A percentile compares a stretch with the other conserved stretches of the same genome.
Evolutionary conservation across 2,113 vertebrate species (phyloP).

Genomic region (Mesoclemmys tuberculata): DNA sequence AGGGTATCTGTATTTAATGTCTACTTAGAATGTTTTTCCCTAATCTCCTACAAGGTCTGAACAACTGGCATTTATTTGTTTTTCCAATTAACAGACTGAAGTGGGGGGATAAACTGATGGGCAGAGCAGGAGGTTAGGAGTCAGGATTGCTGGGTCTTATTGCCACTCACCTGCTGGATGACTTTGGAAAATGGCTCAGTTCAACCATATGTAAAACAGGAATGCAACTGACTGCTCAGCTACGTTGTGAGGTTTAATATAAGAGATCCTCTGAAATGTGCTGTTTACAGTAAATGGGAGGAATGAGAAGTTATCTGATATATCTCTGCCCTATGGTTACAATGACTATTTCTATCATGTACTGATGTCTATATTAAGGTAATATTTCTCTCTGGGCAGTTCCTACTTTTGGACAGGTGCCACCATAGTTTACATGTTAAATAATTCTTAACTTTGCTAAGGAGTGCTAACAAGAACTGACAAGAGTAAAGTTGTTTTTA

Average conservation of each 20-base stretch:
- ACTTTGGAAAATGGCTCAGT: background rate
- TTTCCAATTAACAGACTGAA: too few species aligned
- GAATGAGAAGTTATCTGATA: background rate
- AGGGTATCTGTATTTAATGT: too few species aligned
- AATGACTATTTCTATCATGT: too few species aligned
- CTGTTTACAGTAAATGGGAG: background rate
- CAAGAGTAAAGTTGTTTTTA: background rate
- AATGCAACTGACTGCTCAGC: background rate
- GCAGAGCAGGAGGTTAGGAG: too few species aligned
- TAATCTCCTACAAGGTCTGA: too few species aligned
- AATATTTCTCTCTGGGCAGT: fast-evolving
- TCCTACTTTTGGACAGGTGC: background rate
- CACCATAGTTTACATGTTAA: background rate
- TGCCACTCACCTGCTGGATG: background rate
- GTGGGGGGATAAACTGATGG: too few species aligned
- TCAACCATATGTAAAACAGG: background rate
- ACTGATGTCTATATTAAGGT: background rate
- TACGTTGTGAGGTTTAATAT: background rate
- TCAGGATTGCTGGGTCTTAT: background rate
- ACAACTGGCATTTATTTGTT: too few species aligned
- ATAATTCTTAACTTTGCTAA: background rate
- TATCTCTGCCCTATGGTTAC: too few species aligned
- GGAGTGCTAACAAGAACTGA: fast-evolving
- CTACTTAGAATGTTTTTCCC: too few species aligned
- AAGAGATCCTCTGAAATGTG: background rate